Evolutionary conservation across 2,113 vertebrate species (phyloP).

Genomic region (Greenwoodochromis staneri): DNA sequence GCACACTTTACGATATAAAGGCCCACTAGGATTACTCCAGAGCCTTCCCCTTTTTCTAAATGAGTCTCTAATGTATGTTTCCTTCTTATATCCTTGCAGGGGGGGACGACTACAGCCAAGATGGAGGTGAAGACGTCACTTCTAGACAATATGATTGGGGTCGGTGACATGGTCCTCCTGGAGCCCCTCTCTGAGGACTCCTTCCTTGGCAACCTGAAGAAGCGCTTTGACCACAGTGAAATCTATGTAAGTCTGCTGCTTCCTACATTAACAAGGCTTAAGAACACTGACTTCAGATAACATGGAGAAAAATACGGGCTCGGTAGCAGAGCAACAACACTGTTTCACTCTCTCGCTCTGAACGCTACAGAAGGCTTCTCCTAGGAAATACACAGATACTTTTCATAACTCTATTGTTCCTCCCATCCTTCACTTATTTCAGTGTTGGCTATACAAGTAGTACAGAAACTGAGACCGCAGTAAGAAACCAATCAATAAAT

Average conservation of each 20-base stretch:
- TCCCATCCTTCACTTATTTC: not conserved
- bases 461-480: slow-evolving; percentile 9
- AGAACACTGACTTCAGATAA: not conserved
- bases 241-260: slow-evolving; percentile 85
- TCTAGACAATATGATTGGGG: slow-evolving; percentile 95
- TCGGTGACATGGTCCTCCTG: slow-evolving; percentile 96
- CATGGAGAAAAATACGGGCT: not conserved
- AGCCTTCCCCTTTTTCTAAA: not conserved
- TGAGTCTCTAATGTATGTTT: not conserved
- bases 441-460: not conserved
- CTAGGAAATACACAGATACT: not conserved
- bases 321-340: not conserved
- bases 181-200: slow-evolving; percentile 90
- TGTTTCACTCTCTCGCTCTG: not conserved
- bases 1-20: not conserved
- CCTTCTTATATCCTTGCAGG: slow-evolving; percentile 10
- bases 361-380: not conserved
- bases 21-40: not conserved
- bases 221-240: slow-evolving; percentile 91
- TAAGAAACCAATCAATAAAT: slow-evolving; percentile 47
- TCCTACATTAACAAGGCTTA: not conserved
- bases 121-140: slow-evolving; percentile 97
- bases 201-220: slow-evolving; percentile 87
- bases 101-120: slow-evolving; percentile 81
- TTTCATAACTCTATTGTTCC: slow-evolving; percentile 11